Conservation (phyloP, 2,888 invertebrate genomes). For the Drosophila diplacantha region DNA sequence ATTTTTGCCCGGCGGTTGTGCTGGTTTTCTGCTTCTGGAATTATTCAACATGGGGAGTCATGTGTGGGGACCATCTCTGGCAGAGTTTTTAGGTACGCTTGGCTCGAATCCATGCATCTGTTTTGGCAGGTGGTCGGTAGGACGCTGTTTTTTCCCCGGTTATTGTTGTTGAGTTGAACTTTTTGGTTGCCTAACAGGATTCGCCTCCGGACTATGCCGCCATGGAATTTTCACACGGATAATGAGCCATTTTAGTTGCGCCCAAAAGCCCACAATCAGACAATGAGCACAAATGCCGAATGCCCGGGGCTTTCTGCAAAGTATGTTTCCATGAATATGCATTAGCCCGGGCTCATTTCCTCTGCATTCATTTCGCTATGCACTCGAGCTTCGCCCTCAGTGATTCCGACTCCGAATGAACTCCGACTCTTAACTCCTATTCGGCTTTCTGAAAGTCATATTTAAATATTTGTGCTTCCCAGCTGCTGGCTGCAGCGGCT, state of each 20-base stretch:
- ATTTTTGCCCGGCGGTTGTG: not conserved
- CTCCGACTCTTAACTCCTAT: not conserved
- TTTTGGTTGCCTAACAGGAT: constrained; percentile 6
- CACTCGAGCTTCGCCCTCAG: constrained; percentile 18
- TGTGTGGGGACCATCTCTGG: not conserved
- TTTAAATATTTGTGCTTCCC: constrained; percentile 29
- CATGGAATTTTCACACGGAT: constrained; percentile 20
- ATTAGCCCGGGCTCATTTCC: constrained; percentile 42
- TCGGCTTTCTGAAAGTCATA: constrained; percentile 21
- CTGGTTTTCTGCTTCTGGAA: not conserved
- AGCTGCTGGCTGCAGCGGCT: constrained; percentile 19
- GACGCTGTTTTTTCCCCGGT: not conserved
- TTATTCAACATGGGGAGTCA: not conserved
- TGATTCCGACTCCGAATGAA: constrained; percentile 1
- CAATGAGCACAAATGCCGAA: constrained; percentile 20
- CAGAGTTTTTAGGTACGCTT: not conserved
- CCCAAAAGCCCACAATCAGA: constrained; percentile 32
- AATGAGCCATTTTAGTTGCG: constrained; percentile 35
- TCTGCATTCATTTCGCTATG: constrained; percentile 33
- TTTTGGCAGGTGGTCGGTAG: constrained; percentile 25
- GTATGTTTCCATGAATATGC: constrained; percentile 42
- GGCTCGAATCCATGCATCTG: not conserved
- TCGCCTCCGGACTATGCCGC: constrained; percentile 1
- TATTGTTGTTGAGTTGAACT: constrained; percentile 21
- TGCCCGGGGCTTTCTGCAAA: constrained; percentile 16